These are phyloP conservation scores for Hippasteria phrygiana DNA, from an alignment of 53 echinoderm and acorn worm species.

Conservation along the genomic window DNA sequence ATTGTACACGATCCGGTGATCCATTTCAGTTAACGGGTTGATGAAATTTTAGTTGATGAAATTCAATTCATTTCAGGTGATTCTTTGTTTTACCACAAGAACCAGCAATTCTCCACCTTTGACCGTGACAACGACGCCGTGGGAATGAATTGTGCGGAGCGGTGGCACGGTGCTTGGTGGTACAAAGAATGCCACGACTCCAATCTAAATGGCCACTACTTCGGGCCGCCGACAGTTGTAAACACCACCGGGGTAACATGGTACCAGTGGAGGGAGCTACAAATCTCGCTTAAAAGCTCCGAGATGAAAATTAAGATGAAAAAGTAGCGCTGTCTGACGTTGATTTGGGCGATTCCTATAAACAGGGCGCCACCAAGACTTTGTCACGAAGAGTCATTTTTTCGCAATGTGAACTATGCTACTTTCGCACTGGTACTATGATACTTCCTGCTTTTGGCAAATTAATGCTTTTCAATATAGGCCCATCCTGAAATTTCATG, in stretches of 20 bases:
- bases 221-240: neutral
- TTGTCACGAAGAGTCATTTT: too few species aligned
- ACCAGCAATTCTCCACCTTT: constrained; percentile 11
- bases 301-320: constrained; percentile 23
- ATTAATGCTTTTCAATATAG: too few species aligned
- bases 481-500: too few species aligned
- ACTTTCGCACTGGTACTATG: too few species aligned
- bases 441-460: too few species aligned
- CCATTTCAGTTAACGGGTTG: too few species aligned
- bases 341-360: too few species aligned
- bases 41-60: too few species aligned
- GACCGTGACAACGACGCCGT: constrained; percentile 41
- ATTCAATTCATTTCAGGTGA: constrained; percentile 27
- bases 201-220: constrained; percentile 36
- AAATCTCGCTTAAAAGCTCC: constrained; percentile 7
- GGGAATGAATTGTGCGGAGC: constrained; percentile 20
- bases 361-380: too few species aligned
- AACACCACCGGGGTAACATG: neutral
- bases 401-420: too few species aligned
- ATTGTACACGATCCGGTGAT: too few species aligned
- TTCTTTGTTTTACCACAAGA: constrained; percentile 16
- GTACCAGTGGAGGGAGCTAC: neutral
- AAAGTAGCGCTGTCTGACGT: constrained; percentile 10
- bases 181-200: constrained; percentile 9
- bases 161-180: constrained; percentile 41